A percentile compares a stretch with the other conserved stretches of the same genome.
These are phyloP conservation scores for Pterocles gutturalis DNA, from an alignment of 2,113 vertebrate species.

Conservation along the genomic window DNA sequence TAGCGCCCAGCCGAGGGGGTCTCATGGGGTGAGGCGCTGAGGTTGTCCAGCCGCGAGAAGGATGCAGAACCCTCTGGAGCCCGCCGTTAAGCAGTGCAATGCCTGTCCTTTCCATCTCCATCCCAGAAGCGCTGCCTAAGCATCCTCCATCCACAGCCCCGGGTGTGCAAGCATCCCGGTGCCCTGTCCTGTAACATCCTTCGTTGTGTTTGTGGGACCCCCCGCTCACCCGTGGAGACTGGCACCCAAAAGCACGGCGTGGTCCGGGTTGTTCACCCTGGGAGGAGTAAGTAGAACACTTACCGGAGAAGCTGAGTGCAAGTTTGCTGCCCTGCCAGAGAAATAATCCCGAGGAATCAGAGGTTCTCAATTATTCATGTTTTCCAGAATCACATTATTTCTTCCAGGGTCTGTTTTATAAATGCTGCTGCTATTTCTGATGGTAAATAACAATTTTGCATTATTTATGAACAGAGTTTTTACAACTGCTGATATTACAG, in stretches of 20 bases:
- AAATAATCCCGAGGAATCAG: background rate
- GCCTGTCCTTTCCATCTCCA: background rate
- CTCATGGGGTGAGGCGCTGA: background rate
- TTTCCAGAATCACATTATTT: constrained; percentile 42
- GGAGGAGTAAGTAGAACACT: background rate
- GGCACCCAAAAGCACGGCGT: background rate
- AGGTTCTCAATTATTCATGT: constrained; percentile 64
- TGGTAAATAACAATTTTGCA: constrained; percentile 67
- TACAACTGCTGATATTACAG: constrained; percentile 59
- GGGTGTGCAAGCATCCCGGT: background rate
- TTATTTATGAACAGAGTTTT: constrained; percentile 67
- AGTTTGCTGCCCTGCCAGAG: background rate
- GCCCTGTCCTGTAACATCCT: background rate
- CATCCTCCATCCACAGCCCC: background rate
- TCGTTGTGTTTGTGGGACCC: fast-evolving
- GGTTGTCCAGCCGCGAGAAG: background rate
- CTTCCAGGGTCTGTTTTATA: constrained; percentile 49
- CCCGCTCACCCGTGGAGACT: background rate
- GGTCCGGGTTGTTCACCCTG: background rate
- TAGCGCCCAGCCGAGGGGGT: too few species aligned
- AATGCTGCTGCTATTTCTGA: constrained; percentile 63
- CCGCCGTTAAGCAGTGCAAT: background rate
- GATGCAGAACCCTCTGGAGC: background rate
- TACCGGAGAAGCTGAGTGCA: background rate
- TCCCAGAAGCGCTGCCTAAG: background rate